Conservation (phyloP, 2,113 vertebrate species). For the Corythaixoides concolor region DNA sequence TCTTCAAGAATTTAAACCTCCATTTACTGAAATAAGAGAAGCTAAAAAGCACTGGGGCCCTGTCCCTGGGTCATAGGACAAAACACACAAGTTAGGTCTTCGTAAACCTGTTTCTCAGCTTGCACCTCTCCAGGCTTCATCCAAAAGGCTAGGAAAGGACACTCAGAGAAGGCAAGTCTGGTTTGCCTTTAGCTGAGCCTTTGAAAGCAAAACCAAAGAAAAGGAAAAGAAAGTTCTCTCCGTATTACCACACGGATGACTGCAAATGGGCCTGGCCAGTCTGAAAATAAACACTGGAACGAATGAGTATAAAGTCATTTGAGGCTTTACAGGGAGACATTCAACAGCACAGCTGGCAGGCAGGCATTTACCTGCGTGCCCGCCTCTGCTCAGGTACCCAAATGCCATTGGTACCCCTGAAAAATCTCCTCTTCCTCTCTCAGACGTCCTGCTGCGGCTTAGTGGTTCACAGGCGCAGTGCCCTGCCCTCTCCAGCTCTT, state of each 20-base stretch:
- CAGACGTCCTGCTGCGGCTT: not conserved
- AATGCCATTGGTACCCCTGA: not conserved
- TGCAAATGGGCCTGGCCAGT: not conserved
- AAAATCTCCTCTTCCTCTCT: not conserved
- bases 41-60: not conserved
- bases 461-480: not conserved
- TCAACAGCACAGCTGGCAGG: not conserved
- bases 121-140: not conserved
- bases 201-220: not conserved
- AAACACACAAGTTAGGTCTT: not conserved
- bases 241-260: rapidly evolving
- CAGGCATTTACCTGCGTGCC: not conserved
- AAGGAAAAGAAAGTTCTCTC: not conserved
- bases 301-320: not conserved
- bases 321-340: not conserved
- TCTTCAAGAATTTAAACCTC: not conserved
- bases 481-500: not conserved
- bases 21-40: not conserved
- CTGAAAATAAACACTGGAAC: not conserved
- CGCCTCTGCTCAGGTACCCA: not conserved
- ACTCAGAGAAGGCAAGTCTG: not conserved
- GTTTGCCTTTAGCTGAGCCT: not conserved
- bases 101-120: not conserved
- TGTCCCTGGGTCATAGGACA: not conserved
- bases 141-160: not conserved